Conservation (phyloP, 2,113 vertebrate species). For the Piaya cayana region DNA sequence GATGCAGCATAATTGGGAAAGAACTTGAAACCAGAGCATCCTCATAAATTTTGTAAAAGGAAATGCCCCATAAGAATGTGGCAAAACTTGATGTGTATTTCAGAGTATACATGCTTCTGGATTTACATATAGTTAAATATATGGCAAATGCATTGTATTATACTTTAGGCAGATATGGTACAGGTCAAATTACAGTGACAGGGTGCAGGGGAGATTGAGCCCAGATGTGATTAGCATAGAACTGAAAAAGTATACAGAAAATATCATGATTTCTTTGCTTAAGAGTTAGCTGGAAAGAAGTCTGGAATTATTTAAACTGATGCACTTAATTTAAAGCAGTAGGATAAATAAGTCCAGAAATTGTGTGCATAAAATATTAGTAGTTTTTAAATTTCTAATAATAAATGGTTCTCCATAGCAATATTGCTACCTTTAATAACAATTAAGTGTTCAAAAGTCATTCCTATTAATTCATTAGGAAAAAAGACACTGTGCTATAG, state of each 20-base stretch:
- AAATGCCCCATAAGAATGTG: neutral
- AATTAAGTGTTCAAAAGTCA: neutral
- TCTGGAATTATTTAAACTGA: neutral
- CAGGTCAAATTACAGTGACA: neutral
- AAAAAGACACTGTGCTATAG: neutral
- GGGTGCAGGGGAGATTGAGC: neutral
- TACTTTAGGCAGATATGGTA: neutral
- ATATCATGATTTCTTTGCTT: neutral
- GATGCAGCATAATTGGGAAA: neutral
- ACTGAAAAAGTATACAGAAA: neutral
- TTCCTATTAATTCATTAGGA: neutral
- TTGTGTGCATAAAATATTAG: neutral
- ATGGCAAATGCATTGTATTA: neutral
- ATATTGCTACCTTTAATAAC: neutral
- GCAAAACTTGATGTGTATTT: neutral
- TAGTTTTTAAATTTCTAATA: neutral
- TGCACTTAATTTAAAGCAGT: neutral
- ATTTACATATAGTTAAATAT: neutral
- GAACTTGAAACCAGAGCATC: neutral
- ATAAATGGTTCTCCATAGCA: neutral
- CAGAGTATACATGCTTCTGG: neutral
- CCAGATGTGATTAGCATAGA: neutral
- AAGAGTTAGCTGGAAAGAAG: neutral
- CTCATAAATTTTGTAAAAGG: neutral
- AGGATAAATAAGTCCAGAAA: neutral